Percentiles rank a stretch among this genome's conserved stretches.
phyloP scores from a whole-genome alignment of 2,888 invertebrate genomes.

The Troides aeacus region DNA sequence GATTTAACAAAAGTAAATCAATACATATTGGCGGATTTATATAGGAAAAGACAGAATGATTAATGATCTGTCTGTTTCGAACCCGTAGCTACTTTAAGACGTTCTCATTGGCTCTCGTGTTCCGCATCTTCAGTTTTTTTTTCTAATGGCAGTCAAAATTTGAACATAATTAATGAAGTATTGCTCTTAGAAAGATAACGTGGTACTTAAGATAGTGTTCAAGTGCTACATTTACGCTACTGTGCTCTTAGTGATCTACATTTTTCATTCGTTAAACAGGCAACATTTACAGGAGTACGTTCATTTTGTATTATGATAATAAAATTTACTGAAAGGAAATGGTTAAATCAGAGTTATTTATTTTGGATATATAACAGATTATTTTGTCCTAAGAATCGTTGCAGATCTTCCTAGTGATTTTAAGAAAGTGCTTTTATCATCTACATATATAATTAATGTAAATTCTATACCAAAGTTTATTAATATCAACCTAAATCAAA shows the following conservation, averaged over 20 bases:
- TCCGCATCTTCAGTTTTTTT: constrained; percentile 44
- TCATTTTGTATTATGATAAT: constrained; percentile 22
- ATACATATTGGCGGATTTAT: constrained; percentile 36
- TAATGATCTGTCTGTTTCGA: constrained; percentile 66
- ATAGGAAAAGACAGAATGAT: constrained; percentile 56
- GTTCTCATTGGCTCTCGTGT: constrained; percentile 55
- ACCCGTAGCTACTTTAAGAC: constrained; percentile 62
- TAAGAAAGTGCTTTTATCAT: not conserved
- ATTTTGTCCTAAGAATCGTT: too few relatives aligned
- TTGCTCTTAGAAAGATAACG: constrained; percentile 58
- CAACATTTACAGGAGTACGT: constrained; percentile 37
- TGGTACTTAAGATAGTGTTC: constrained; percentile 50
- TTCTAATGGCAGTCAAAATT: constrained; percentile 71
- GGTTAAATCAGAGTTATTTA: too few relatives aligned
- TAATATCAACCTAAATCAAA: constrained; percentile 57
- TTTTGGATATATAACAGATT: too few relatives aligned
- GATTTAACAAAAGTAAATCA: constrained; percentile 32
- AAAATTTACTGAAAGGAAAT: too few relatives aligned
- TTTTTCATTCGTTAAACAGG: constrained; percentile 67
- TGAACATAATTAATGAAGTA: constrained; percentile 69
- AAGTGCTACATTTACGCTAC: constrained; percentile 64
- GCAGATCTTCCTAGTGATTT: too few relatives aligned
- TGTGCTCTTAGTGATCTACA: constrained; percentile 53
- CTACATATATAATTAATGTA: constrained; percentile 19
- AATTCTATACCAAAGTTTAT: constrained; percentile 37